Conservation (phyloP, 2,113 vertebrate genomes). For the Pteropus alecto region DNA sequence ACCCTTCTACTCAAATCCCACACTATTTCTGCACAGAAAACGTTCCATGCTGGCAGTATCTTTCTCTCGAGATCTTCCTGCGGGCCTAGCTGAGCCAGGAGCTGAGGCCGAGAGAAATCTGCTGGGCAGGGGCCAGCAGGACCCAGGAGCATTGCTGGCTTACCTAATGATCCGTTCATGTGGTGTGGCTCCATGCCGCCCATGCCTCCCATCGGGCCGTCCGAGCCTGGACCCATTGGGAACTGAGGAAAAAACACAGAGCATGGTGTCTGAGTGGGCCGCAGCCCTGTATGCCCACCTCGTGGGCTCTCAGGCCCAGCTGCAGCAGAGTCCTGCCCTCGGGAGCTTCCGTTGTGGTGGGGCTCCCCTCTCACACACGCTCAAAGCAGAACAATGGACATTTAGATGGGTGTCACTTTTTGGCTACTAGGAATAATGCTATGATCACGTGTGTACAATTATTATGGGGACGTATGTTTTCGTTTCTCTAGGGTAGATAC, state of each 20-base stretch:
- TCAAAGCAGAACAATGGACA: rapidly evolving
- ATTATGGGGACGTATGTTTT: rapidly evolving
- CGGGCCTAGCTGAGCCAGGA: neutral
- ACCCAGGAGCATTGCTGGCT: conserved; percentile 36
- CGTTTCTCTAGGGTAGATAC: neutral
- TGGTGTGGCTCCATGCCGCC: conserved; percentile 99
- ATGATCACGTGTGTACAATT: rapidly evolving
- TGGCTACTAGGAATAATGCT: neutral
- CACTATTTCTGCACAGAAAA: neutral
- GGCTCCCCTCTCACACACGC: neutral
- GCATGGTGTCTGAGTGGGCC: neutral
- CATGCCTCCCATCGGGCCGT: conserved; percentile 98
- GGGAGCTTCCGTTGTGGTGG: neutral
- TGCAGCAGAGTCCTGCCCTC: neutral
- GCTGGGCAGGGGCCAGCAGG: rapidly evolving
- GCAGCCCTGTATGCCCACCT: too few species aligned
- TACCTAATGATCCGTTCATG: conserved; percentile 97
- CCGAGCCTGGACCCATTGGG: conserved; percentile 97
- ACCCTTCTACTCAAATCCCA: neutral
- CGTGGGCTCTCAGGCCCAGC: rapidly evolving
- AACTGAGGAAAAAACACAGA: conserved; percentile 84
- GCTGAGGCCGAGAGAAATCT: rapidly evolving
- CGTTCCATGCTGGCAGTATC: neutral
- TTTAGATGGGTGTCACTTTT: too few species aligned
- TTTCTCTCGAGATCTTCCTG: neutral